Conservation (phyloP, 1,140 invertebrate genomes). For the Philotrypesis tridentata region DNA sequence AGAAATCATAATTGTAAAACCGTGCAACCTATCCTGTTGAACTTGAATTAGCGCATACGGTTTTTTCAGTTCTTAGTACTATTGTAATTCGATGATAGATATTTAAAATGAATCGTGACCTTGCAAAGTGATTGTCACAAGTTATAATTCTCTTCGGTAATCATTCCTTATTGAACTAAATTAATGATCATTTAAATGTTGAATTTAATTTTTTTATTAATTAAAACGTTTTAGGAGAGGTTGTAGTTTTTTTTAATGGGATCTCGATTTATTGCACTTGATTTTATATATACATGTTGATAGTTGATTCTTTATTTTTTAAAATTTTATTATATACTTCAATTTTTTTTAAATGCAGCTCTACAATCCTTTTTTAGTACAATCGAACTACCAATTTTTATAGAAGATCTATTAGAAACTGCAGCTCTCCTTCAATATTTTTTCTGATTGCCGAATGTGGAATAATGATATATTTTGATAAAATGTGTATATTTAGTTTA, state of each 20-base stretch:
- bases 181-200: slow-evolving; percentile 3
- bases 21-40: slow-evolving; percentile 34
- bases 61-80: slow-evolving; percentile 42
- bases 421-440: slow-evolving; percentile 25
- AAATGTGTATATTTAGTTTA: slow-evolving; percentile 28
- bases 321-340: background rate
- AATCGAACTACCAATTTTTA: background rate
- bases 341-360: background rate
- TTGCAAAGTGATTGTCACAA: slow-evolving; percentile 43
- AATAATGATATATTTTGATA: slow-evolving; percentile 19
- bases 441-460: slow-evolving; percentile 6
- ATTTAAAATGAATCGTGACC: slow-evolving; percentile 47
- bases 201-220: slow-evolving; percentile 14
- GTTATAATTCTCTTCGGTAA: slow-evolving; percentile 22
- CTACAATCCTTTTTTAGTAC: background rate
- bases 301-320: background rate
- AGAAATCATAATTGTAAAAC: slow-evolving; percentile 32
- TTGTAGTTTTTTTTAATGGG: background rate
- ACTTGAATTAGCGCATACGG: slow-evolving; percentile 26
- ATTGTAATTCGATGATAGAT: slow-evolving; percentile 49
- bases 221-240: slow-evolving; percentile 17
- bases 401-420: background rate
- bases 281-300: background rate
- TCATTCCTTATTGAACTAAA: slow-evolving; percentile 24
- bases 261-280: background rate